Evolutionary conservation across 2,888 invertebrate species (phyloP).

Genomic region (Catocala fraxini): DNA sequence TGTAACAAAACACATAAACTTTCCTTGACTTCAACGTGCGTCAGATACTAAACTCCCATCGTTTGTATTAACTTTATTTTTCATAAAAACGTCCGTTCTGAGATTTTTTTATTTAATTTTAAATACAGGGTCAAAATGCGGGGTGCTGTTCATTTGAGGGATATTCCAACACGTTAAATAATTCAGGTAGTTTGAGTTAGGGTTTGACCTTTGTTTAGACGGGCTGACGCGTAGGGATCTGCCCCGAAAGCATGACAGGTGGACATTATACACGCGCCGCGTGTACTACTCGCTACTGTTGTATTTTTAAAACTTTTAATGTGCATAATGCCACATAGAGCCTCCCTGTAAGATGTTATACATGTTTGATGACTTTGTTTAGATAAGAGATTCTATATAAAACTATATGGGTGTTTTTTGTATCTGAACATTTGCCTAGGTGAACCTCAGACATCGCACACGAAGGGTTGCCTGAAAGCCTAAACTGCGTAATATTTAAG

Average conservation of each 20-base stretch:
- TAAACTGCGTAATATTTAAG: too few relatives aligned
- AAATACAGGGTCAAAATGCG: constrained; percentile 49
- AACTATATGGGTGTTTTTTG: not conserved
- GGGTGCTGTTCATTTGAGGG: constrained; percentile 56
- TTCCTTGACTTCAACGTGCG: constrained; percentile 22
- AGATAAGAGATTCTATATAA: constrained; percentile 2
- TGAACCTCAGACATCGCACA: too few relatives aligned
- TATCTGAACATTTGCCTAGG: not conserved
- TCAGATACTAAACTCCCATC: constrained; percentile 29
- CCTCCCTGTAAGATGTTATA: not conserved
- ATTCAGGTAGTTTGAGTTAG: constrained; percentile 61
- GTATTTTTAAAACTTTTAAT: constrained; percentile 31
- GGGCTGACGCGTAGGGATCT: constrained; percentile 44
- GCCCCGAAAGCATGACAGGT: constrained; percentile 45
- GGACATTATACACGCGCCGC: constrained; percentile 29
- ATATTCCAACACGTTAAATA: constrained; percentile 58
- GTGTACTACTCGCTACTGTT: constrained; percentile 29
- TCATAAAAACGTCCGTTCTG: constrained; percentile 28
- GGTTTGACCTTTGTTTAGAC: constrained; percentile 63
- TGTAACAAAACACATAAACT: constrained; percentile 26
- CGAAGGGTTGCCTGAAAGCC: too few relatives aligned
- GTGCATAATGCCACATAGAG: constrained; percentile 1
- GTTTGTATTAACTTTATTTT: constrained; percentile 28
- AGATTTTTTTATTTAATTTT: constrained; percentile 45
- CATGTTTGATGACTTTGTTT: constrained; percentile 6